Evolutionary conservation across 1,140 invertebrate genomes (phyloP).

Genomic region (Sitodiplosis mosellana): DNA sequence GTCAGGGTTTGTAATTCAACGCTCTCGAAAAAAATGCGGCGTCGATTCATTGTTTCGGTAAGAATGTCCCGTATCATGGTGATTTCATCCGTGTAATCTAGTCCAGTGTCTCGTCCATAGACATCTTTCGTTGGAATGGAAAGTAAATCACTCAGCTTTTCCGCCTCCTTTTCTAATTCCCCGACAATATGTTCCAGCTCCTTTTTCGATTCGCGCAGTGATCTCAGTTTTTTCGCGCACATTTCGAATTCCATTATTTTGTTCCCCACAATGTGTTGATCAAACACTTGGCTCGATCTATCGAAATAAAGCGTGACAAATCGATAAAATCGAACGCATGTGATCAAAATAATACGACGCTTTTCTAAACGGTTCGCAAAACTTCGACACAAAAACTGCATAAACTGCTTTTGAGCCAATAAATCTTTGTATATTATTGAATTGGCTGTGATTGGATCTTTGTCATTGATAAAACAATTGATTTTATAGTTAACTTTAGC

Average conservation of each 20-base stretch:
- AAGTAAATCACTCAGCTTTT: conserved; percentile 58
- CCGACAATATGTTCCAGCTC: conserved; percentile 37
- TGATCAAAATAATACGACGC: conserved; percentile 53
- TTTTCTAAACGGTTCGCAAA: conserved; percentile 59
- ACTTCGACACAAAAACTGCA: conserved; percentile 62
- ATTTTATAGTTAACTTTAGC: conserved; percentile 54
- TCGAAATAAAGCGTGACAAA: conserved; percentile 54
- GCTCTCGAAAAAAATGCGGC: conserved; percentile 46
- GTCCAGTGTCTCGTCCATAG: conserved; percentile 46
- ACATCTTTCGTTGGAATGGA: conserved; percentile 66
- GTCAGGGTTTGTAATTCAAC: conserved; percentile 53
- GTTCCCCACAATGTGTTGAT: conserved; percentile 37
- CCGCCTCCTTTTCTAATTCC: conserved; percentile 54
- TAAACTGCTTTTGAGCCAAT: conserved; percentile 47
- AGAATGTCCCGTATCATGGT: conserved; percentile 48
- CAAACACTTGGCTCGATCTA: conserved; percentile 43
- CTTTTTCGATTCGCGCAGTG: neutral
- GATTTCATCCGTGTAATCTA: conserved; percentile 54
- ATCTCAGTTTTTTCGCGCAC: conserved; percentile 27
- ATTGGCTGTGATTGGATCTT: conserved; percentile 17
- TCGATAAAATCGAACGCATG: conserved; percentile 54
- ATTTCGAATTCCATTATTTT: conserved; percentile 33
- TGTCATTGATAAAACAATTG: conserved; percentile 30
- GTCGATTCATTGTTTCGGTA: conserved; percentile 39
- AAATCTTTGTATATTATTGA: conserved; percentile 29